Evolutionary conservation across 2,113 vertebrate species (phyloP).

Genomic region (Noturus placidus): DNA sequence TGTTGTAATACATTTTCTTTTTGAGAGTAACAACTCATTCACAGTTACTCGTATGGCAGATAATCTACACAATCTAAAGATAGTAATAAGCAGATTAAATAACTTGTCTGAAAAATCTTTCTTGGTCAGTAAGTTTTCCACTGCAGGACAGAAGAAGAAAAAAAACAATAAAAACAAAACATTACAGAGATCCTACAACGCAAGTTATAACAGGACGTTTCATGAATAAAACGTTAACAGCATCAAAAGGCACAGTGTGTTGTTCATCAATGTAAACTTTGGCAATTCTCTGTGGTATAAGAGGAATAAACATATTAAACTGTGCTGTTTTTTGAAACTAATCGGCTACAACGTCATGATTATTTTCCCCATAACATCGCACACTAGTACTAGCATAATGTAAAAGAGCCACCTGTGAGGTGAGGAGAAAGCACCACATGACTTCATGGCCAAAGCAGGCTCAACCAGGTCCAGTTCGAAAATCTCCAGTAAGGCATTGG

Average conservation of each 20-base stretch:
- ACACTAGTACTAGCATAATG: neutral
- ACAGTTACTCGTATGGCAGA: neutral
- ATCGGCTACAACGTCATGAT: neutral
- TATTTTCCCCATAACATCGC: neutral
- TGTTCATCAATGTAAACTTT: neutral
- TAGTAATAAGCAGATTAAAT: neutral
- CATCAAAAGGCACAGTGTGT: neutral
- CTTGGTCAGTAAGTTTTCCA: neutral
- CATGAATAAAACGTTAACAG: neutral
- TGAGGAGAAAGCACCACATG: conserved; percentile 84
- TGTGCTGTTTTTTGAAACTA: neutral
- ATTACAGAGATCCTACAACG: neutral
- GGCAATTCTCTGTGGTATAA: neutral
- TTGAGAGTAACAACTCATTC: neutral
- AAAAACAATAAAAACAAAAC: neutral
- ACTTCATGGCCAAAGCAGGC: conserved; percentile 88
- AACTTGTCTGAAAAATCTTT: too few species aligned
- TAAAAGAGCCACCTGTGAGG: conserved; percentile 80
- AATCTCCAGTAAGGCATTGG: conserved; percentile 90
- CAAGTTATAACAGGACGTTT: neutral
- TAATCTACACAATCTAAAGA: neutral
- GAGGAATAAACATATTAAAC: neutral
- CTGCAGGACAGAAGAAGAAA: neutral
- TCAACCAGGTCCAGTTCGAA: conserved; percentile 91
- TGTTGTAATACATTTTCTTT: neutral